Evolutionary conservation across 30 jellyfish, hydroid and myxozoan species (phyloP), one percentile per base, ranked within the genome.

Genomic region (Cassiopea andromeda): DNA sequence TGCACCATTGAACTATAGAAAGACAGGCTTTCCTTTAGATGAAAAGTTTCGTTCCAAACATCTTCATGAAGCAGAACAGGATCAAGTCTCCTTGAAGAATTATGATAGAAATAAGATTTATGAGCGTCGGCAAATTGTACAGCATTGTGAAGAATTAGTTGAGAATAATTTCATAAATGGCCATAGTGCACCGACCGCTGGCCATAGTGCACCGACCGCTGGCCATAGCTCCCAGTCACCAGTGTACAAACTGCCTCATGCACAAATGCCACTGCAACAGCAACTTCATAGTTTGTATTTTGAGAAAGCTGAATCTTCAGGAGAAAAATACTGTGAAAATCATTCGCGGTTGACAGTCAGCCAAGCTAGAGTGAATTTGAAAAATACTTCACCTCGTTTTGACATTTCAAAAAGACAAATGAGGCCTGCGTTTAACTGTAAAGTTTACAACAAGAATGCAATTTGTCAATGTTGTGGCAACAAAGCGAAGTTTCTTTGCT

Each of bases 401-500:
- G 73, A 17, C 19, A 2, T 27, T 64, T 14, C 73, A 64, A 64
- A 64, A 14, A 2, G 15, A 14, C 2, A 7, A 64, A 64, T 64
- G 5, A 64, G 73, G 27, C 73, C 73, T 64, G 73, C 27, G 19
- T 9, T 7, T 17, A 64, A 7, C 15, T 5, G 43, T 27, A 64
- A 17, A 2, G 73, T 16, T 43, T 10, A 4, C 15, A 70, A 8
- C 50, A 7, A 1, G n/a, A 48, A 38, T 57, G 80, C 82, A 8
- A 9, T 17, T 7, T 94, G 99, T 75, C 80, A 87, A 59, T 3
- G 81, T 3, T 94, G 99, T 76, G 83, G 84, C 27, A 80, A 64
- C 17, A 87, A 70, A 14, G 97, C 99, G 2, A 87, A 64, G 46
- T 90, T 83, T 80, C 72, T 91, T 50, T 94, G 99, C 73, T 94